Evolutionary conservation across 2,113 vertebrate genomes (phyloP).

Genomic region (Ptyas mucosa): DNA sequence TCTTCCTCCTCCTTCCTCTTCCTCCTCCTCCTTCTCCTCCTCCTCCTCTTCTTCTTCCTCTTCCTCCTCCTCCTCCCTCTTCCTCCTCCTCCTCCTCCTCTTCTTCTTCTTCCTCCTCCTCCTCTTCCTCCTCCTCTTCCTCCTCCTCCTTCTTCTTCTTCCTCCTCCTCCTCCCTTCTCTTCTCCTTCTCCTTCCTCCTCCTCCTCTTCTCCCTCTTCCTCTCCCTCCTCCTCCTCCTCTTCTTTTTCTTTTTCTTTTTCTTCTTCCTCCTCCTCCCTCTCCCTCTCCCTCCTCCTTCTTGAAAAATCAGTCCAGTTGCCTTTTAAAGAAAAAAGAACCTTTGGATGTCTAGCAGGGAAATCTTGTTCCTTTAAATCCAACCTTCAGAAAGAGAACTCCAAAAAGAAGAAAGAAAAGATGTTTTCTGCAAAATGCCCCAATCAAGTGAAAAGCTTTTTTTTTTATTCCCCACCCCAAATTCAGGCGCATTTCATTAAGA

Average conservation of each 20-base stretch:
- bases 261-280: too few species aligned
- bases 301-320: not conserved
- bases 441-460: conserved; percentile 58
- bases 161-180: too few species aligned
- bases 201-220: fast-evolving
- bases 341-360: not conserved
- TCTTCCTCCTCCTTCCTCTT: too few species aligned
- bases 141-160: too few species aligned
- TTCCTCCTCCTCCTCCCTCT: too few species aligned
- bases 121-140: fast-evolving
- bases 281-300: too few species aligned
- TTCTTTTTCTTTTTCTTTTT: fast-evolving
- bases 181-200: fast-evolving
- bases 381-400: conserved; percentile 38
- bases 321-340: not conserved
- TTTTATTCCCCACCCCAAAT: not conserved
- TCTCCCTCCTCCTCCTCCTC: fast-evolving
- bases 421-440: conserved; percentile 20
- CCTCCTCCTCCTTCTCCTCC: too few species aligned
- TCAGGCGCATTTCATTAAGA: conserved; percentile 68
- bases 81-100: too few species aligned
- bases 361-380: conserved; percentile 37
- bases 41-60: too few species aligned
- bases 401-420: conserved; percentile 14
- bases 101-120: too few species aligned